Conservation (phyloP, 2,113 vertebrate species). For the Callipepla californica region DNA sequence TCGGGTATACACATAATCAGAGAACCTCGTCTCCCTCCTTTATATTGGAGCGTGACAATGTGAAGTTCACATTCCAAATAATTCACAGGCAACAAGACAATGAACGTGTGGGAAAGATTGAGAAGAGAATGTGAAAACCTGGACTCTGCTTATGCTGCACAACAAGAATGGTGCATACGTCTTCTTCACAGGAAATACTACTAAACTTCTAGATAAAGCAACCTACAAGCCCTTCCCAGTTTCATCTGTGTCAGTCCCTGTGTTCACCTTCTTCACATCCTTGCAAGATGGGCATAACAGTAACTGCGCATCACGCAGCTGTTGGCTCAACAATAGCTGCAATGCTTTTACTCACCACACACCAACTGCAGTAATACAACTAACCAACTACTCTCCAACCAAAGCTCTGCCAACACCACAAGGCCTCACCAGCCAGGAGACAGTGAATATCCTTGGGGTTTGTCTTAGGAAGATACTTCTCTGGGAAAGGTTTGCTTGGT, state of each 20-base stretch:
- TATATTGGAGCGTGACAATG: too few relatives aligned
- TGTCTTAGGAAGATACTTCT: not conserved
- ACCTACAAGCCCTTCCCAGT: not conserved
- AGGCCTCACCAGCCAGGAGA: too few relatives aligned
- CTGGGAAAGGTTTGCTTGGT: not conserved
- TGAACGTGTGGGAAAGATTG: not conserved
- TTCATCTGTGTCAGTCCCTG: not conserved
- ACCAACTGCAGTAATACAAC: too few relatives aligned
- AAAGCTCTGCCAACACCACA: too few relatives aligned
- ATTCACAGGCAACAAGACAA: not conserved
- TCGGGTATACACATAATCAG: too few relatives aligned
- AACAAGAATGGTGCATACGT: rapidly evolving
- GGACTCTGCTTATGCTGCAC: not conserved
- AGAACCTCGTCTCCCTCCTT: too few relatives aligned
- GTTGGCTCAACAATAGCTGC: too few relatives aligned
- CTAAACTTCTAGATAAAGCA: not conserved
- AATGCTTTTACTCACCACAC: too few relatives aligned
- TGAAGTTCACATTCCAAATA: not conserved
- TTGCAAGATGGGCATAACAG: not conserved
- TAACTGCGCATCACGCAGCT: not conserved
- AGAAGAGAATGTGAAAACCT: not conserved
- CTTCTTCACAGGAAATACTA: not conserved
- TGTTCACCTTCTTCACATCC: not conserved
- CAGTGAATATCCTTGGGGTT: not conserved
- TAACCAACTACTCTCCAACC: too few relatives aligned